phyloP scores from a whole-genome alignment of 2,888 invertebrate genomes.

The Euplexia lucipara region DNA sequence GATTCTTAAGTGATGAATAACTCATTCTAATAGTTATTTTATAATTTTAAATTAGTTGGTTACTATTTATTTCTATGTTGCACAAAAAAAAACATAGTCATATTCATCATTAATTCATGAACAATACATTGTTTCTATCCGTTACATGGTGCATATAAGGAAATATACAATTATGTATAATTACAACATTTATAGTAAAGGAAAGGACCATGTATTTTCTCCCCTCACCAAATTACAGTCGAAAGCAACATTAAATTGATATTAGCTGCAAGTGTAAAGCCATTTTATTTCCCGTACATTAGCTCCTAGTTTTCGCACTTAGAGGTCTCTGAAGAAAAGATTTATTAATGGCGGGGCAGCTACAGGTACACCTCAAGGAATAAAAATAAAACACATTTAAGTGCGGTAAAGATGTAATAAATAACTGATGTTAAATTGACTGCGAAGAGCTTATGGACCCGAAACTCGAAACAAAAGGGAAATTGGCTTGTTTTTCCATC shows the following conservation, averaged over 20 bases:
- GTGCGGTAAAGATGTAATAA: constrained; percentile 86
- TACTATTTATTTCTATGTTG: too few relatives aligned
- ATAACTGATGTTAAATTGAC: constrained; percentile 89
- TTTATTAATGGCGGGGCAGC: constrained; percentile 75
- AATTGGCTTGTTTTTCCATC: constrained; percentile 71
- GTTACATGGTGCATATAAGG: too few relatives aligned
- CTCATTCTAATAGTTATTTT: too few relatives aligned
- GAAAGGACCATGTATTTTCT: constrained; percentile 20
- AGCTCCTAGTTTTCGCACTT: constrained; percentile 80
- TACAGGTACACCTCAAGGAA: constrained; percentile 76
- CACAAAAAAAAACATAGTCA: too few relatives aligned
- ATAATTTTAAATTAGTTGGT: too few relatives aligned
- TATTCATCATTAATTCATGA: too few relatives aligned
- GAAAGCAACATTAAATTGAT: constrained; percentile 56
- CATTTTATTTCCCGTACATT: constrained; percentile 77
- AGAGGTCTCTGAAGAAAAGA: constrained; percentile 75
- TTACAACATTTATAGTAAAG: not conserved
- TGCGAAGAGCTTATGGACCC: constrained; percentile 86
- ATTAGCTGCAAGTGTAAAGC: constrained; percentile 61
- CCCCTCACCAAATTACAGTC: constrained; percentile 18
- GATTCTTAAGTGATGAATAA: too few relatives aligned
- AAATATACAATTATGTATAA: too few relatives aligned
- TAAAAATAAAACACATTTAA: constrained; percentile 83
- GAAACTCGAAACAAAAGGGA: constrained; percentile 80
- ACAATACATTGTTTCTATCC: too few relatives aligned